Evolutionary conservation across 2,888 invertebrate genomes (phyloP).

Genomic region (Crematogaster levior): DNA sequence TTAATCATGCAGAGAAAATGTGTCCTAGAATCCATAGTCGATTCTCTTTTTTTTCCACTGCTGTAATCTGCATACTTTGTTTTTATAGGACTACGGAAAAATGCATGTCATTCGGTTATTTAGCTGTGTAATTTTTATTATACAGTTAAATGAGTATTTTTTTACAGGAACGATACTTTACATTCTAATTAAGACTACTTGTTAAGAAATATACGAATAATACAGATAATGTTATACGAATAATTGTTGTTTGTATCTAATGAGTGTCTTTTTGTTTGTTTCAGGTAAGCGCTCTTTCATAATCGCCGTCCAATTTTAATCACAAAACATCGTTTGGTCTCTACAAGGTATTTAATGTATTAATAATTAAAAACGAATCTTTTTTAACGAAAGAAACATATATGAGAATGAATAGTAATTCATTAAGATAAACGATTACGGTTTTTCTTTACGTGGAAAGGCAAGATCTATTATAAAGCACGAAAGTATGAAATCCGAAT

Average conservation of each 20-base stretch:
- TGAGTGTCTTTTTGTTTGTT: slow-evolving; percentile 54
- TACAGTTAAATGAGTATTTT: neutral
- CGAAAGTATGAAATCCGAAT: neutral
- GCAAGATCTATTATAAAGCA: neutral
- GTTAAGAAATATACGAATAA: neutral
- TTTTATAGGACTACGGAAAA: neutral
- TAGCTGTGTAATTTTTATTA: neutral
- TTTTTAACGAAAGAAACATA: neutral
- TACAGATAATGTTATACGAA: neutral
- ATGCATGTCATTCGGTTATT: neutral
- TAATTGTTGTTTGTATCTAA: slow-evolving; percentile 9
- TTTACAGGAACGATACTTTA: neutral
- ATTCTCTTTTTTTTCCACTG: neutral
- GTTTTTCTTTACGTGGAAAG: neutral
- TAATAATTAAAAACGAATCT: neutral
- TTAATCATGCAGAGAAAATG: slow-evolving; percentile 47
- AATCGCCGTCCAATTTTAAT: neutral
- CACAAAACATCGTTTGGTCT: neutral
- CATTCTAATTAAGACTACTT: neutral
- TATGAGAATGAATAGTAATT: neutral
- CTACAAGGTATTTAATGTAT: slow-evolving; percentile 14
- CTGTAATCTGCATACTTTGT: slow-evolving; percentile 11
- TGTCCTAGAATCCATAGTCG: slow-evolving; percentile 63
- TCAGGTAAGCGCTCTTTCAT: slow-evolving; percentile 60
- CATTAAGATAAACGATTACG: neutral